Base-by-base conservation (phyloP, 1,140 invertebrate species). In the Heterodera schachtii region DNA sequence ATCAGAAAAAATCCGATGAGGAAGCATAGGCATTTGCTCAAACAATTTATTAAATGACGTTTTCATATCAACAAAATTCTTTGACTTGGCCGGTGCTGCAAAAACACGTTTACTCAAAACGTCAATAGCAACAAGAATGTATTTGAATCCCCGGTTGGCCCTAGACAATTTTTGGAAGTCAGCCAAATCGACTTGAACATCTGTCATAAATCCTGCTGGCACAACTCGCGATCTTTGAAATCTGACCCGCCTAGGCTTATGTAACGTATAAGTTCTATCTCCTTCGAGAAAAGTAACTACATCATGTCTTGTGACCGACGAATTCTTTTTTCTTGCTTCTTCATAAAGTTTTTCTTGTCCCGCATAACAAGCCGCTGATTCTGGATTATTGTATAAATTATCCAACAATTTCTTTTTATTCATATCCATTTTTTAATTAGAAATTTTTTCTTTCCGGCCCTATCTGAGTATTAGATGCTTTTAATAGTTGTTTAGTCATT, bases 111-210 rank as follows among this genome's bases (percentile, higher is more conserved):
- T 3, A 57, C 84, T 86, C 4, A 84, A 60, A 16, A 83, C 82
- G 73, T 83, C 82, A 5, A 84, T 41, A 8, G 21, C 84, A 0
- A 83, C 78, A 19, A 83, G 67, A 16, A 82, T 11, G 47, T 83
- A 83, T 16, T 41, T 31, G 21, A 71, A 73, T 2, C 73, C 83
- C 8, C 81, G 49, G 47, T 83, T 83, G 9, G 70, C 13, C 0
- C 60, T 1, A 3, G 21, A 41, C 21, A 83, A 19, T 7, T 76
- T 49, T 31, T 83, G 67, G 21, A 83, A 57, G 19, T 79, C 78
- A 6, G 83, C 82, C 6, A 83, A 66, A 73, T 83, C 82, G 9
- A 75, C 83, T 41, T 83, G 82, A 7, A 85, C 41, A 75, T 83
- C 83, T 9, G 83, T 84, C 41, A 52, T 19, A n/a, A 67, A 85